These are phyloP conservation scores for Cecidostiba fungosa DNA, from an alignment of 2,888 invertebrate genomes.

Conservation along the genomic window DNA sequence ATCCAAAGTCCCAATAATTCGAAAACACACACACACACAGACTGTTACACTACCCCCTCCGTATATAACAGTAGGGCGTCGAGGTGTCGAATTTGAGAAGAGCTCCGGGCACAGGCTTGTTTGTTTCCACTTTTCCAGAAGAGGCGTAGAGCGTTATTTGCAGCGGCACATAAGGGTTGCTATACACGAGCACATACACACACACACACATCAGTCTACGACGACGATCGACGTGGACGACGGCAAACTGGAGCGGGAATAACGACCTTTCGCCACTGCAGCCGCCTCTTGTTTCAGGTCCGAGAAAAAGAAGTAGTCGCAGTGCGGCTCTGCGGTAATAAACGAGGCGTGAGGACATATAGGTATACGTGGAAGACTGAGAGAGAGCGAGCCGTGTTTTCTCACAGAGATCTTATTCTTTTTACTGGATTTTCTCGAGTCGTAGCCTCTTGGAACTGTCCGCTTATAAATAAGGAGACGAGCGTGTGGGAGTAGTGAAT, in stretches of 20 bases:
- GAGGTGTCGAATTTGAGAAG: conserved; percentile 72
- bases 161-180: conserved; percentile 71
- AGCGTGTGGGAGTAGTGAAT: too few species aligned
- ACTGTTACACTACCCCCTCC: background rate
- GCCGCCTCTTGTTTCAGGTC: conserved; percentile 76
- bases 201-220: background rate
- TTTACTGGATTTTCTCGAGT: background rate
- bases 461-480: conserved; percentile 32
- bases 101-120: conserved; percentile 69
- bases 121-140: conserved; percentile 71
- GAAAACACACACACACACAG: background rate
- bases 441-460: conserved; percentile 34
- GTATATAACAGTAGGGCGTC: background rate
- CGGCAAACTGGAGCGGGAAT: conserved; percentile 63
- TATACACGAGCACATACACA: conserved; percentile 58
- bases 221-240: background rate
- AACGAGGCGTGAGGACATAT: conserved; percentile 14
- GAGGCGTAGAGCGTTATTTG: conserved; percentile 73
- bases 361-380: background rate
- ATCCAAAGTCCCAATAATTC: conserved; percentile 6
- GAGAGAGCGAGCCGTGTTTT: conserved; percentile 18
- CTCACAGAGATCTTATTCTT: conserved; percentile 41
- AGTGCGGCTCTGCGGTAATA: conserved; percentile 6
- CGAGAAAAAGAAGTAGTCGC: conserved; percentile 65
- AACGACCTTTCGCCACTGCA: conserved; percentile 76